These are phyloP conservation scores for Dendrolimus kikuchii DNA, from an alignment of 1,140 invertebrate species.

Conservation along the genomic window DNA sequence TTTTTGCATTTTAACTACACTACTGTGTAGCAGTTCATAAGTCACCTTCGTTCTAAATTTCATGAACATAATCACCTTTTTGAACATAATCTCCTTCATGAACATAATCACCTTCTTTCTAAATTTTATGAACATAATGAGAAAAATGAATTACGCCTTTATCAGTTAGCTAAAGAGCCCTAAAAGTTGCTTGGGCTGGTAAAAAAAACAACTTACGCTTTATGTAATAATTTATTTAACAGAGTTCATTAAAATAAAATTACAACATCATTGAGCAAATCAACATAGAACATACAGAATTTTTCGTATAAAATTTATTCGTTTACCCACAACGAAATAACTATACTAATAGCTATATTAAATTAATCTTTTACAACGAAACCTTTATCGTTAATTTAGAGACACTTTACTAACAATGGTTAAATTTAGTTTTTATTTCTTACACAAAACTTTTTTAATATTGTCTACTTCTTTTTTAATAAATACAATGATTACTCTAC, in stretches of 20 bases:
- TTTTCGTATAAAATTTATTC: conserved; percentile 55
- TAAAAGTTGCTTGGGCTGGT: background rate
- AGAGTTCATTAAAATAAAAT: conserved; percentile 42
- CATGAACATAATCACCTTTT: too few species aligned
- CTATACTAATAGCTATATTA: conserved; percentile 23
- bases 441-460: conserved; percentile 36
- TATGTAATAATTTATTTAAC: conserved; percentile 56
- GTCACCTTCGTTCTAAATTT: too few species aligned
- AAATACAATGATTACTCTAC: background rate
- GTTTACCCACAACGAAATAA: conserved; percentile 27
- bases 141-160: too few species aligned
- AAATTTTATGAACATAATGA: too few species aligned
- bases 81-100: too few species aligned
- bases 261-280: conserved; percentile 54
- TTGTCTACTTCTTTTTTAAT: conserved; percentile 40
- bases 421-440: conserved; percentile 20
- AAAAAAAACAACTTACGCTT: conserved; percentile 4
- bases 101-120: too few species aligned
- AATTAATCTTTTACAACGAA: conserved; percentile 7
- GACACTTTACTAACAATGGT: conserved; percentile 3
- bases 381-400: background rate
- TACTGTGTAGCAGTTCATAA: too few species aligned
- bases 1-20: too few species aligned
- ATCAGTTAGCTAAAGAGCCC: background rate
- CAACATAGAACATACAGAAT: conserved; percentile 41